Conservation (phyloP, 2,888 invertebrate genomes). For the Papilio protenor region DNA sequence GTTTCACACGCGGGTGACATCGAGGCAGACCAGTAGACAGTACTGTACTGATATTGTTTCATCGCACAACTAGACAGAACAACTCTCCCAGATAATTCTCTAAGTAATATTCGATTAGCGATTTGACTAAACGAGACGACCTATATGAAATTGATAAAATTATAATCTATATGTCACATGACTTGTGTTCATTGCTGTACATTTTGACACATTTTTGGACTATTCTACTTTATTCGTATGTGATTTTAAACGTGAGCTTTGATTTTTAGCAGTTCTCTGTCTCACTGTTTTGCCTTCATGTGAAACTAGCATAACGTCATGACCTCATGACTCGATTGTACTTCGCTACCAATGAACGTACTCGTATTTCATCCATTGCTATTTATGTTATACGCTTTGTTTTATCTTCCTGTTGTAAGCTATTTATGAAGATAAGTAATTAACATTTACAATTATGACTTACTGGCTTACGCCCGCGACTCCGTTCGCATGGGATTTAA, state of each 20-base stretch:
- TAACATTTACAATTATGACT: background rate
- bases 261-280: background rate
- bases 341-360: constrained; percentile 43
- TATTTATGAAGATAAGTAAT: background rate
- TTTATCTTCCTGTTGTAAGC: constrained; percentile 28
- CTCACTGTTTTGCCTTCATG: background rate
- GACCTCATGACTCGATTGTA: constrained; percentile 55
- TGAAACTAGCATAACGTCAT: constrained; percentile 58
- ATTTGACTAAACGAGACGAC: background rate
- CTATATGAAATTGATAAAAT: background rate
- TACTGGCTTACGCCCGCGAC: too few relatives aligned
- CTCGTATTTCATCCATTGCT: constrained; percentile 36
- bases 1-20: background rate
- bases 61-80: background rate
- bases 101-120: background rate
- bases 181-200: background rate
- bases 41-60: background rate
- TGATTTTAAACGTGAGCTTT: background rate
- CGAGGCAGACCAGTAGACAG: background rate
- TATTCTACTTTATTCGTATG: background rate
- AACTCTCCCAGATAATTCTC: background rate
- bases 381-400: constrained; percentile 36
- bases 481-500: too few relatives aligned
- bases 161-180: background rate
- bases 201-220: background rate